Base-by-base conservation (phyloP, 2,797 vertebrate genomes). In the Champsocephalus gunnari region DNA sequence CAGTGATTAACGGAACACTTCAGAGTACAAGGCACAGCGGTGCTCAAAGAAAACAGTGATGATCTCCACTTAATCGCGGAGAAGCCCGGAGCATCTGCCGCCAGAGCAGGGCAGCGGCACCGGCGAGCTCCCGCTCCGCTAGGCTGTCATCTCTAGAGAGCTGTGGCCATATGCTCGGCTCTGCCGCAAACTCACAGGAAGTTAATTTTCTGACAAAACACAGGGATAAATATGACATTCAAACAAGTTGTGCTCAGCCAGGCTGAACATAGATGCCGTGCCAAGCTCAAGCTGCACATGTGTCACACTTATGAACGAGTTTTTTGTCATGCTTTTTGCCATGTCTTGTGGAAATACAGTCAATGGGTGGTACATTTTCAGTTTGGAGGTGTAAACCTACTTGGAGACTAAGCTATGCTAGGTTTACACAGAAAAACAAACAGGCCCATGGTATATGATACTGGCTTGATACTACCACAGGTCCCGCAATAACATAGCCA, bases 21-120 rank as follows among this genome's bases (percentile, higher is more conserved):
- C 97, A 96, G 98, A 98, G 96, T 99, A 99, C 97, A 99, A 99
- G 97, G 96, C 98, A 97, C 97, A 99, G 97, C 97, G 97, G 98
- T 97, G 97, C 97, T 99, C 98, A 99, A 98, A 99, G 97, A 99
- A 99, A 99, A 99, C 98, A 99, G 98, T 97, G 97, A 99, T 99
- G 98, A 99, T 99, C 98, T 99, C 97, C 97, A 98, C 98, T 99
- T 99, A 99, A 99, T 99, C 98, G 98, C 97, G 95, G 98, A 97
- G 98, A 99, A 98, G 97, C 98, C 98, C 97, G 96, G 96, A 99
- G 98, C 98, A 99, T 99, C 98, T 99, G 98, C 97, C 96, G 97
- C 95, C 92, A 86, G 95, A 96, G 95, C 95, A 96, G 96, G 96
- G 95, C 96, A 95, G 94, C 96, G 96, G 97, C 96, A 95, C 96